These are phyloP conservation scores for Beris chalybata DNA, from an alignment of 2,888 invertebrate genomes.

Conservation along the genomic window DNA sequence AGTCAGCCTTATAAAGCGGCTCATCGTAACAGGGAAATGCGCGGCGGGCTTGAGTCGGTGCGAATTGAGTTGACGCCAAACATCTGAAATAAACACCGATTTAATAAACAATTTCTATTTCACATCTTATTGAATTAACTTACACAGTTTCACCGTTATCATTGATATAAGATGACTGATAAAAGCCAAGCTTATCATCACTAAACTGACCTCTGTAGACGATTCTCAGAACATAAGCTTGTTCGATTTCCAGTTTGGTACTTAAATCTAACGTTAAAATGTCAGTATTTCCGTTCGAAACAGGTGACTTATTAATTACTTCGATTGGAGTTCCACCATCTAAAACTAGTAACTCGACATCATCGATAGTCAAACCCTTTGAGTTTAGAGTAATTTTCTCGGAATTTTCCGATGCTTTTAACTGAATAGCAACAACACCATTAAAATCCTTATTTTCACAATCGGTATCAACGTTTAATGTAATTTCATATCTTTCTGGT, in stretches of 20 bases:
- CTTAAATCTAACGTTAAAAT: slow-evolving; percentile 17
- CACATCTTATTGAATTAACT: slow-evolving; percentile 27
- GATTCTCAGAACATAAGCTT: slow-evolving; percentile 58
- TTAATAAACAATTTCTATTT: neutral
- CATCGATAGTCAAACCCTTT: neutral
- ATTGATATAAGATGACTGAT: slow-evolving; percentile 59
- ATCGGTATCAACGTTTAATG: slow-evolving; percentile 57
- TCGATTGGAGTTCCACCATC: neutral
- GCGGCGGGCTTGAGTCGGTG: slow-evolving; percentile 63
- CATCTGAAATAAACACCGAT: slow-evolving; percentile 34
- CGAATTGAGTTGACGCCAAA: slow-evolving; percentile 65
- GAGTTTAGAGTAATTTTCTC: slow-evolving; percentile 52
- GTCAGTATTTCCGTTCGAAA: slow-evolving; percentile 28
- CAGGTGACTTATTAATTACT: slow-evolving; percentile 32
- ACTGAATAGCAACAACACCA: slow-evolving; percentile 58
- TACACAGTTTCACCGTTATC: slow-evolving; percentile 37
- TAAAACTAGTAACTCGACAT: neutral
- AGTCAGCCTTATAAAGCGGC: slow-evolving; percentile 65
- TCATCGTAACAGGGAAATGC: slow-evolving; percentile 77
- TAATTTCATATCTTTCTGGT: slow-evolving; percentile 61
- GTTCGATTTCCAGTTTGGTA: neutral
- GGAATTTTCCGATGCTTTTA: slow-evolving; percentile 58
- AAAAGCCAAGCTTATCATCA: slow-evolving; percentile 65
- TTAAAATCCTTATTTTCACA: slow-evolving; percentile 47
- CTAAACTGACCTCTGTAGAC: slow-evolving; percentile 61